These are phyloP conservation scores for Patiria pectinifera DNA, from an alignment of 53 echinoderm and acorn worm genomes.

Conservation along the genomic window DNA sequence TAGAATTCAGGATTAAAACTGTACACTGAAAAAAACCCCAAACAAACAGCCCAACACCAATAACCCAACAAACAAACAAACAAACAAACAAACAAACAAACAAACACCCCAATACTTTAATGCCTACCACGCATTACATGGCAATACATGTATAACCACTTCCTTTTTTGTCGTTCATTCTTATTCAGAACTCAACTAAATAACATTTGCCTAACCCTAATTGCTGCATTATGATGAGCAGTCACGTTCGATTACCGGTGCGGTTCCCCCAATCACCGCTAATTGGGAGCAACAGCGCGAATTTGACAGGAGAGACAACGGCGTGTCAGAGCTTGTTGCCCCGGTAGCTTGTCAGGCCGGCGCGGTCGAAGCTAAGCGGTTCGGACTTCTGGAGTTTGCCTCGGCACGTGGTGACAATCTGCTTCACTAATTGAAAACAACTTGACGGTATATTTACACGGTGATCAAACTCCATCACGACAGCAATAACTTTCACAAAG, in stretches of 20 bases:
- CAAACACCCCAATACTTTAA: no score
- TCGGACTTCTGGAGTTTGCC: background rate
- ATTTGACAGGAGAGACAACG: conserved; percentile 28
- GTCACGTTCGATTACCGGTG: conserved; percentile 8
- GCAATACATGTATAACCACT: no score
- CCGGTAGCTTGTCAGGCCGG: conserved; percentile 25
- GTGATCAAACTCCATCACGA: background rate
- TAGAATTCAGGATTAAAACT: no score
- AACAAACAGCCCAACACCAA: no score
- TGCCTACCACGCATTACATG: no score
- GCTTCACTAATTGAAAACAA: conserved; percentile 30
- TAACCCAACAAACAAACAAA: no score
- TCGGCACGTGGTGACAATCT: conserved; percentile 33
- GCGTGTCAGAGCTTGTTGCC: conserved; percentile 34
- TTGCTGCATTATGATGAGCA: background rate
- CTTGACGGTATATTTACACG: background rate
- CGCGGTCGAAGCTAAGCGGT: conserved; percentile 2
- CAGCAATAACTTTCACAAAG: background rate
- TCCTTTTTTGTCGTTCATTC: no score
- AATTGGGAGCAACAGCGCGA: conserved; percentile 59
- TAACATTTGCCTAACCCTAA: no score
- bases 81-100: no score
- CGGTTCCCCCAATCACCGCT: conserved; percentile 5
- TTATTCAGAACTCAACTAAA: no score
- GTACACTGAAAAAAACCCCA: no score